A percentile compares a stretch with the other conserved stretches of the same genome.
These are phyloP conservation scores for Halichoeres trimaculatus DNA, from an alignment of 2,113 vertebrate genomes.

Conservation along the genomic window DNA sequence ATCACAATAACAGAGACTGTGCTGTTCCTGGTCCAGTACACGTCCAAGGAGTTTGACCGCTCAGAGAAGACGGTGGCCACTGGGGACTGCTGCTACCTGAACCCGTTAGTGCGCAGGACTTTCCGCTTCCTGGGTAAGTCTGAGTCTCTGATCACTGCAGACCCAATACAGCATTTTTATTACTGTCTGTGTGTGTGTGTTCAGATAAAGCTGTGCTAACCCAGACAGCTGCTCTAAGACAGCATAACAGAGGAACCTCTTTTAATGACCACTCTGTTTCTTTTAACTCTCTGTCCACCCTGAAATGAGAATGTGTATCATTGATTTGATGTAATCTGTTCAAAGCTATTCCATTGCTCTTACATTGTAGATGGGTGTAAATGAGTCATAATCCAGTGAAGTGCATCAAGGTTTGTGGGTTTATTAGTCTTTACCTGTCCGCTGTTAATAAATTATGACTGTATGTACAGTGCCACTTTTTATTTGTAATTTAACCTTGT, in stretches of 20 bases:
- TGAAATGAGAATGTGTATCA: too few species aligned
- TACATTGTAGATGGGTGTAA: too few species aligned
- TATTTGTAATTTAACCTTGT: too few species aligned
- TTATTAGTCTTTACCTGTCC: too few species aligned
- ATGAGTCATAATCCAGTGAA: too few species aligned
- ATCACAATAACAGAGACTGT: slow-evolving; percentile 95
- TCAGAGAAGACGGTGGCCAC: slow-evolving; percentile 95
- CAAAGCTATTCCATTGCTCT: too few species aligned
- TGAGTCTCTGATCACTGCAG: neutral
- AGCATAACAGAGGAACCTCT: neutral
- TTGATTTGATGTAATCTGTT: too few species aligned
- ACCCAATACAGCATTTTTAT: neutral
- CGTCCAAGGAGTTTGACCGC: slow-evolving; percentile 95
- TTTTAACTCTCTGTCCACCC: too few species aligned
- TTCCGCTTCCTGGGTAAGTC: slow-evolving; percentile 95
- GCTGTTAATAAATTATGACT: too few species aligned
- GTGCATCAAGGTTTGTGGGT: too few species aligned
- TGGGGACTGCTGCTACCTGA: slow-evolving; percentile 99
- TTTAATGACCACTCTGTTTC: too few species aligned
- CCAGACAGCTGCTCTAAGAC: neutral
- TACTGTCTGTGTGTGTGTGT: neutral
- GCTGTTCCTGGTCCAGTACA: slow-evolving; percentile 96
- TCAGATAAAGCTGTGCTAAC: neutral
- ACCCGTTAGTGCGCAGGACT: slow-evolving; percentile 94
- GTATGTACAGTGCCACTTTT: too few species aligned